These are phyloP conservation scores for Apoderus coryli DNA, from an alignment of 2,888 invertebrate species.

Conservation along the genomic window DNA sequence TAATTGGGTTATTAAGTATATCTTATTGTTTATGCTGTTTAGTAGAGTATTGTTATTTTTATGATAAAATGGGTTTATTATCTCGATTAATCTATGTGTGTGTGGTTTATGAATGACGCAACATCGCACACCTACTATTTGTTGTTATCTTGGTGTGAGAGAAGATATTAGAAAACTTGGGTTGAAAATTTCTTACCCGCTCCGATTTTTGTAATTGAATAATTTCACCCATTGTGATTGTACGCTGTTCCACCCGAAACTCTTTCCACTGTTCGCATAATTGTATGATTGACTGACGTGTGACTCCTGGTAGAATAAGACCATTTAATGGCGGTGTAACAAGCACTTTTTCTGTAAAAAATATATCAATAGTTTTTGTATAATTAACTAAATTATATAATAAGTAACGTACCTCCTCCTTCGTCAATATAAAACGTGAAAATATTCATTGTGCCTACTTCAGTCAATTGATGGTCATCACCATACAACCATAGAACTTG, in stretches of 20 bases:
- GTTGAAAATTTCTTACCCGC: conserved; percentile 54
- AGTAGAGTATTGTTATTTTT: no score
- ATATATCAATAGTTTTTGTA: no score
- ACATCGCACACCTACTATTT: no score
- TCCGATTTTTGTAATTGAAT: conserved; percentile 58
- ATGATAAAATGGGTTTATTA: no score
- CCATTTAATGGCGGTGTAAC: conserved; percentile 89
- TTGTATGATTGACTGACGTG: conserved; percentile 74
- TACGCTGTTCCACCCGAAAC: conserved; percentile 65
- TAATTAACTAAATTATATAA: no score
- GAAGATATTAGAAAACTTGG: no score
- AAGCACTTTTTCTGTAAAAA: conserved; percentile 66
- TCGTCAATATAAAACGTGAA: conserved; percentile 80
- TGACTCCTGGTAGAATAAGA: conserved; percentile 89
- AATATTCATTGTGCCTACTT: conserved; percentile 98
- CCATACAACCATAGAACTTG: conserved; percentile 97
- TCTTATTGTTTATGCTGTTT: no score
- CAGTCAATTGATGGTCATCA: conserved; percentile 82
- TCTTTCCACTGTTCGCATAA: conserved; percentile 74
- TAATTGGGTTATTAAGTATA: no score
- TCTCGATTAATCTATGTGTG: no score
- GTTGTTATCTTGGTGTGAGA: no score
- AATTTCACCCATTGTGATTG: conserved; percentile 74
- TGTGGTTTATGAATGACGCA: no score
- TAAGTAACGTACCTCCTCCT: conserved; percentile 74